A percentile compares a stretch with the other conserved stretches of the same genome.
Evolutionary conservation across 1,140 invertebrate species (phyloP).

Genomic region (Manduca sexta): DNA sequence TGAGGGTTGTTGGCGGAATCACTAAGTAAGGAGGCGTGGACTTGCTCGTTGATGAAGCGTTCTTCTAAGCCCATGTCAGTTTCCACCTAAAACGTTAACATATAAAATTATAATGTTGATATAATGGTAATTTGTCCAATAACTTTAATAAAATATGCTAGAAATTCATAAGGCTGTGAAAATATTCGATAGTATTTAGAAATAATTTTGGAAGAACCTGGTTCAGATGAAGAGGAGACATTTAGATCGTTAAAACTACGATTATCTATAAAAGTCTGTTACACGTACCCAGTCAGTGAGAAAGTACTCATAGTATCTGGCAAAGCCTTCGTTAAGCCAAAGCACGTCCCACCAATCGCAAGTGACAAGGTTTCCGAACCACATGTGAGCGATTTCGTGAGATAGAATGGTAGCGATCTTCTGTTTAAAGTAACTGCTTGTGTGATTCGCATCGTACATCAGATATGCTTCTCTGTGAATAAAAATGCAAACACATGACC

Average conservation of each 20-base stretch:
- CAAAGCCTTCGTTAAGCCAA: constrained; percentile 83
- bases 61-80: constrained; percentile 68
- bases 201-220: no score
- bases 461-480: constrained; percentile 74
- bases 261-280: background rate
- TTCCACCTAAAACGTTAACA: constrained; percentile 65
- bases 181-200: no score
- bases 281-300: constrained; percentile 55
- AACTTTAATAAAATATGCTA: no score
- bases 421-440: constrained; percentile 69
- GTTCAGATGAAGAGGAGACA: no score
- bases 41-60: constrained; percentile 77
- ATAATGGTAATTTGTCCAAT: background rate
- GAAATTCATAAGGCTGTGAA: no score
- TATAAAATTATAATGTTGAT: no score
- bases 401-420: constrained; percentile 74
- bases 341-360: constrained; percentile 79
- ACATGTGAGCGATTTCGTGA: constrained; percentile 79
- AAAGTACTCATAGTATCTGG: constrained; percentile 80
- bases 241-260: no score
- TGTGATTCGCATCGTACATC: constrained; percentile 68
- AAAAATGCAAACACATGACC: no score
- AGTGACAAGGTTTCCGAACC: constrained; percentile 81
- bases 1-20: constrained; percentile 80
- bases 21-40: constrained; percentile 77